Evolutionary conservation across 2,888 invertebrate species (phyloP), one percentile per base, ranked within the genome.

Genomic region (Drosophila suboccidentalis): DNA sequence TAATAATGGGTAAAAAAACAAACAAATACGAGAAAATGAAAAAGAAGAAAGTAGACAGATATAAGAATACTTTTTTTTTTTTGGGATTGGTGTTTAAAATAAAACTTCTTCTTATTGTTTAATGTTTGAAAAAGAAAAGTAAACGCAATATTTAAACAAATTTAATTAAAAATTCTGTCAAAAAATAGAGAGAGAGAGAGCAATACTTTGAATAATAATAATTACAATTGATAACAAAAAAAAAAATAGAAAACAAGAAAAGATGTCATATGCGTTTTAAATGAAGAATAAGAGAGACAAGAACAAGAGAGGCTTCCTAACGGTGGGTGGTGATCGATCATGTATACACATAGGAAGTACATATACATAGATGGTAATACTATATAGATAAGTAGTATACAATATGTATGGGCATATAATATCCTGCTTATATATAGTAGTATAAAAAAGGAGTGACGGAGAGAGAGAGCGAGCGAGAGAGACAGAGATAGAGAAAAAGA

Each of bases 21-120:
- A 65, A 89, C 73, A 82, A 89, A 86, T 85, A 89, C 86, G 80
- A 85, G 80, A 87, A 83, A 85, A 73, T 58, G 47, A 58, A 58
- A 58, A 57, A 44, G 13, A 36, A 36, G 55, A 55, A 86, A 82
- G 71, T 75, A 69, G 67, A 75, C 73, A 86, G 67, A 82, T 78
- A n/a, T n/a, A 87, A 76, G 55, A 78, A 69, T 58, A 69, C 57
- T 32, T 22, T 44, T 74, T 53, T 43, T 26, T 32, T 51, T 65
- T 43, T 19, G 22, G 44, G 39, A 29, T 41, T 54, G n/a, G 36
- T 17, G 34, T 26, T 22, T 36, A 51, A 50, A 51, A 38, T 38
- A n/a, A 50, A 50, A 36, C 65, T 11, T 36, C 64, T 53, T 62
- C 67, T 54, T 54, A 60, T 58, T 60, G 69, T 73, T 78, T 66